Conservation (phyloP, 2,797 vertebrate genomes). For the Microchirus variegatus region DNA sequence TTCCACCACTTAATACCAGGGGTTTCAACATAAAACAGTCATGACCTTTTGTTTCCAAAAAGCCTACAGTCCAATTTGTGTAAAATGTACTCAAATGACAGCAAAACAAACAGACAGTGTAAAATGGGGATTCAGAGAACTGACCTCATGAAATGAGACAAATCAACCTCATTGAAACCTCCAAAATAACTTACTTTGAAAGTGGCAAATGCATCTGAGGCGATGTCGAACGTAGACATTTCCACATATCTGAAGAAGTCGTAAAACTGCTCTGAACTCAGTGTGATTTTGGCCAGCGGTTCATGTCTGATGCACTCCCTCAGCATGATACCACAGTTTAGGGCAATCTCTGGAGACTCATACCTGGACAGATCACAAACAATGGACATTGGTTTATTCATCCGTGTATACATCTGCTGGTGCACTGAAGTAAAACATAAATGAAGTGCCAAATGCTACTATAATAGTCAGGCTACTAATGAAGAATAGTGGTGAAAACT, state of each 20-base stretch:
- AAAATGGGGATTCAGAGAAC: too few relatives aligned
- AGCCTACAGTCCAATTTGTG: too few relatives aligned
- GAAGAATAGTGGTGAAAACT: not conserved
- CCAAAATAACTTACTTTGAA: constrained; percentile 88
- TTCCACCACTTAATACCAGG: too few relatives aligned
- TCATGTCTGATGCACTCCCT: constrained; percentile 97
- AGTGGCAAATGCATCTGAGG: constrained; percentile 96
- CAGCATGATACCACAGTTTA: constrained; percentile 98
- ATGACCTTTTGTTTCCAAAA: too few relatives aligned
- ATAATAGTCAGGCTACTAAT: not conserved
- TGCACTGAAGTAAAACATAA: not conserved
- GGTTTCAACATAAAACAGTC: too few relatives aligned
- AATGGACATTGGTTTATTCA: not conserved
- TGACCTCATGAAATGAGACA: not conserved
- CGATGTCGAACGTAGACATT: constrained; percentile 98
- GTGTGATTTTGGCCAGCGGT: constrained; percentile 94
- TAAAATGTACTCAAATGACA: too few relatives aligned
- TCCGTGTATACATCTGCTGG: not conserved
- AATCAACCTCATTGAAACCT: not conserved
- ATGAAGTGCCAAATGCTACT: not conserved
- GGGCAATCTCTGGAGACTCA: constrained; percentile 95
- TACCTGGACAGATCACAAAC: constrained; percentile 80
- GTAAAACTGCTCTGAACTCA: constrained; percentile 95
- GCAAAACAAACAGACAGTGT: too few relatives aligned
- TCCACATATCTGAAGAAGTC: constrained; percentile 99